Percentiles rank a stretch among this genome's conserved stretches.
Evolutionary conservation across 2,888 invertebrate genomes (phyloP).

Genomic region (Aphodius sticticus): DNA sequence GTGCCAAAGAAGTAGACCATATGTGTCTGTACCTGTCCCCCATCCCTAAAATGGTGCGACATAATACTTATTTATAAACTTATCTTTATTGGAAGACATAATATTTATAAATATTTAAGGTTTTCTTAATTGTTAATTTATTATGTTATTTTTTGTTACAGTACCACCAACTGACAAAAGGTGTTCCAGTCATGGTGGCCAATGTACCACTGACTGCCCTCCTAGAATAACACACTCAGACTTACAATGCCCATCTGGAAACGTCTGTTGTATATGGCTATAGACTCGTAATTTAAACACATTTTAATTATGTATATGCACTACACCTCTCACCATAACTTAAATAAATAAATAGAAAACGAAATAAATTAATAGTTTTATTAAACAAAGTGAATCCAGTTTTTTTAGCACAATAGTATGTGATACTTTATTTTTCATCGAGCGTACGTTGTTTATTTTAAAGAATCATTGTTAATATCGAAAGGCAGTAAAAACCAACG

Average conservation of each 20-base stretch:
- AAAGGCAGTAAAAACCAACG: neutral
- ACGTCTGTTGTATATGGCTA: slow-evolving; percentile 32
- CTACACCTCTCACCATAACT: neutral
- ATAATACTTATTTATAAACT: too few species aligned
- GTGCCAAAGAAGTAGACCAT: too few species aligned
- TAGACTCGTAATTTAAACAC: neutral
- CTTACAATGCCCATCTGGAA: slow-evolving; percentile 26
- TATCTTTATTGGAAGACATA: too few species aligned
- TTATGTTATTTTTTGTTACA: slow-evolving; percentile 15
- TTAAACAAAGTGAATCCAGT: too few species aligned
- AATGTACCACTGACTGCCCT: slow-evolving; percentile 31
- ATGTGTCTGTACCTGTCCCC: too few species aligned
- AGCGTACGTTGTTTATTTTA: neutral
- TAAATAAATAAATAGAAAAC: too few species aligned
- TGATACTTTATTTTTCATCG: too few species aligned
- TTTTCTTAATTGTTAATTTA: neutral
- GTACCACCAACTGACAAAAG: slow-evolving; percentile 11
- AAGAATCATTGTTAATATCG: neutral
- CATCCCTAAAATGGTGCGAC: too few species aligned
- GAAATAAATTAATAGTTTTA: too few species aligned
- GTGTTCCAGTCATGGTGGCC: slow-evolving; percentile 33
- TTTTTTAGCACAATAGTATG: too few species aligned
- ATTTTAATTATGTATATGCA: neutral
- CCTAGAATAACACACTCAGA: neutral
- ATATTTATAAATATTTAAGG: neutral